These are phyloP conservation scores for Penaeus indicus DNA, from an alignment of 1,140 invertebrate species.

Conservation along the genomic window DNA sequence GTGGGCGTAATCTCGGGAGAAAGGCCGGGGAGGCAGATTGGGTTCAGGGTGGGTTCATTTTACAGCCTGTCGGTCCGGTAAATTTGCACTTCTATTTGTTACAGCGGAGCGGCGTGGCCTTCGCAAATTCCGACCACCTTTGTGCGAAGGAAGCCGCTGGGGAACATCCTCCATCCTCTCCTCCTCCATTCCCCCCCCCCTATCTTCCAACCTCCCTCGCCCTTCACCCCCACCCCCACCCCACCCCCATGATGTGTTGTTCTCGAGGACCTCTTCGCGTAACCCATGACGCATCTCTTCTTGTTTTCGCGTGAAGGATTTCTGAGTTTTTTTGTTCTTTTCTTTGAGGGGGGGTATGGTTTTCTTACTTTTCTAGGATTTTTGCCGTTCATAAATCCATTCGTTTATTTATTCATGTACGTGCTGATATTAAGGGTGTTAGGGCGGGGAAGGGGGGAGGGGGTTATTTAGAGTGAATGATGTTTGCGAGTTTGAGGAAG, in stretches of 20 bases:
- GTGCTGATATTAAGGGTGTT: too few relatives aligned
- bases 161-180: background rate
- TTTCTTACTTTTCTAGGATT: too few relatives aligned
- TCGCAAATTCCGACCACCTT: slow-evolving; percentile 19
- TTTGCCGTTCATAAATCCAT: too few relatives aligned
- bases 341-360: too few relatives aligned
- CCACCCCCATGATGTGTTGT: background rate
- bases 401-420: too few relatives aligned
- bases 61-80: slow-evolving; percentile 49
- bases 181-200: background rate
- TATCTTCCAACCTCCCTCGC: background rate
- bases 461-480: too few relatives aligned
- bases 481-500: too few relatives aligned
- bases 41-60: slow-evolving; percentile 9
- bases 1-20: background rate
- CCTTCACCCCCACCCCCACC: background rate
- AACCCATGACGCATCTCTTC: background rate
- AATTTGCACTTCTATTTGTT: slow-evolving; percentile 60
- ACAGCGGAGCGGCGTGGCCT: slow-evolving; percentile 24
- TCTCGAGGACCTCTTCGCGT: background rate
- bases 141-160: background rate
- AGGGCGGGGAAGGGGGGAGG: too few relatives aligned
- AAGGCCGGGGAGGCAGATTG: background rate
- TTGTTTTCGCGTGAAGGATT: background rate
- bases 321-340: too few relatives aligned